Percentiles rank a stretch among this genome's conserved stretches.
These are phyloP conservation scores for Apolygus lucorum DNA, from an alignment of 1,140 invertebrate genomes.

Conservation along the genomic window DNA sequence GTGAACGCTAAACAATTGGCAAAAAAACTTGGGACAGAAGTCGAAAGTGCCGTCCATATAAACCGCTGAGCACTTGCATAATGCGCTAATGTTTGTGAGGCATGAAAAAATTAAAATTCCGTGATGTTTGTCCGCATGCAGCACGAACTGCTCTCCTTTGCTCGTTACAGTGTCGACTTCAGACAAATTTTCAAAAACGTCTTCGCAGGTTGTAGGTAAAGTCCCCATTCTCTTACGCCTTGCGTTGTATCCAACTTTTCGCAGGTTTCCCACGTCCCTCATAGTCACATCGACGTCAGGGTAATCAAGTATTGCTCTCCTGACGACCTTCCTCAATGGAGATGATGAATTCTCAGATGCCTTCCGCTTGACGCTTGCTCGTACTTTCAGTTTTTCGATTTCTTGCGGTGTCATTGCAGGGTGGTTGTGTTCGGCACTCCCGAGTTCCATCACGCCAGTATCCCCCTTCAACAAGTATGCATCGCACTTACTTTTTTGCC, in stretches of 20 bases:
- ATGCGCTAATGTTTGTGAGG: background rate
- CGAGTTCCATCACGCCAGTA: too few relatives aligned
- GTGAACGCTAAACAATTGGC: background rate
- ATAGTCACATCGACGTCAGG: background rate
- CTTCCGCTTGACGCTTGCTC: background rate
- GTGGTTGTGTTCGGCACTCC: too few relatives aligned
- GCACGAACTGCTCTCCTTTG: background rate
- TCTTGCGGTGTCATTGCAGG: too few relatives aligned
- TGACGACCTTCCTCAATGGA: background rate
- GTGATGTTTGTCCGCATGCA: background rate
- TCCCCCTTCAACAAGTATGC: too few relatives aligned
- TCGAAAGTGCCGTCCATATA: constrained; percentile 11
- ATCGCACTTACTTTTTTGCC: too few relatives aligned
- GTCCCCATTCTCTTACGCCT: background rate
- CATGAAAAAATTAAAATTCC: background rate
- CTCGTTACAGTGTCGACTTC: background rate
- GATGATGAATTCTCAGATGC: background rate
- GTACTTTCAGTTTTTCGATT: too few relatives aligned
- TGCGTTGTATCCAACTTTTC: background rate
- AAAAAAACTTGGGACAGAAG: background rate
- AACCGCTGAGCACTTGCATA: background rate
- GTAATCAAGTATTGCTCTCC: background rate
- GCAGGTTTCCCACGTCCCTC: background rate
- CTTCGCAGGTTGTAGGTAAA: background rate
- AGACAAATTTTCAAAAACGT: background rate